A percentile compares a stretch with the other conserved stretches of the same genome.
Conservation (phyloP, 2,797 vertebrate genomes). For the Takifugu ocellatus region DNA sequence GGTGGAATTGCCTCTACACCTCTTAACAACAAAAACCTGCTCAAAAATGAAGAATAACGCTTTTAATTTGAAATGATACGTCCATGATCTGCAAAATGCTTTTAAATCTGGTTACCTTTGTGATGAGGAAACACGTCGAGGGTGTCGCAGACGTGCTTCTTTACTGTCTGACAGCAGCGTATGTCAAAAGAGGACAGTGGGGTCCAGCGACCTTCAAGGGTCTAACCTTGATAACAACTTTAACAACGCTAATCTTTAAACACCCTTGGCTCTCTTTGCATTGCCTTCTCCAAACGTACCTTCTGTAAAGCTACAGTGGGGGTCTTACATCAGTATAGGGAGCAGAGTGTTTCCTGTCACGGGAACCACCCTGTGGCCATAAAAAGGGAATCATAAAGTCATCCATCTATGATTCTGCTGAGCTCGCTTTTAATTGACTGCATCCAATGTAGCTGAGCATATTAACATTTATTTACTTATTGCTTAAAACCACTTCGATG, state of each 20-base stretch:
- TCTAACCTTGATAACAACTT: constrained; percentile 48
- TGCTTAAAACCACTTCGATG: constrained; percentile 5
- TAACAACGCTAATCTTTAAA: constrained; percentile 57
- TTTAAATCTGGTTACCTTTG: neutral
- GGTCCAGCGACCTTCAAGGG: neutral
- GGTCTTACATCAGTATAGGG: constrained; percentile 44
- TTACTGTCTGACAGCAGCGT: constrained; percentile 14
- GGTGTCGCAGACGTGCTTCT: neutral
- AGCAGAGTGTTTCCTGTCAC: constrained; percentile 29
- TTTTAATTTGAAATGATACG: too few species aligned
- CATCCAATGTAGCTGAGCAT: constrained; percentile 31
- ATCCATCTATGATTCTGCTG: constrained; percentile 15
- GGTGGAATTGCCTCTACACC: neutral
- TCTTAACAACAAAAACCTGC: too few species aligned
- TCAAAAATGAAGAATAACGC: too few species aligned
- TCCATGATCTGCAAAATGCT: too few species aligned
- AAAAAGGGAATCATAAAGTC: constrained; percentile 29
- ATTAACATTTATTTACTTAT: constrained; percentile 19
- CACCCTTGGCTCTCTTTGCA: constrained; percentile 47
- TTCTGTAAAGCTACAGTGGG: constrained; percentile 28
- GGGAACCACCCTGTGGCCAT: constrained; percentile 16
- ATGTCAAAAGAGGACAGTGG: constrained; percentile 40
- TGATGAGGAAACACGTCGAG: neutral
- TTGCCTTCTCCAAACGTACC: constrained; percentile 22
- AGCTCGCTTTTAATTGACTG: constrained; percentile 29